These are phyloP conservation scores for Candoia aspera DNA, from an alignment of 2,113 vertebrate genomes.

Conservation along the genomic window DNA sequence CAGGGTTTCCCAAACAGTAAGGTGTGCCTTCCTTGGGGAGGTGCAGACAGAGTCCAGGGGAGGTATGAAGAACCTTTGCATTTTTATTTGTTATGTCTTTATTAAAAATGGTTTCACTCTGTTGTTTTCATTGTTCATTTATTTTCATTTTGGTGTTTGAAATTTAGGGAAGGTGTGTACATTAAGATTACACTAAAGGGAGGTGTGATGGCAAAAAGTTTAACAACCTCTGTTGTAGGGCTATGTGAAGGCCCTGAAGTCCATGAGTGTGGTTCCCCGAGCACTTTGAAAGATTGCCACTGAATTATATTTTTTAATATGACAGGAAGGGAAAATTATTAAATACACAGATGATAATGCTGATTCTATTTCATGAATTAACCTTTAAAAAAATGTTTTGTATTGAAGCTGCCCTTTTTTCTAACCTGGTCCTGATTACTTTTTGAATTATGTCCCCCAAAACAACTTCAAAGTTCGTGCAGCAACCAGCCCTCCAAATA, in stretches of 20 bases:
- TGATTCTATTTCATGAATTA: too few relatives aligned
- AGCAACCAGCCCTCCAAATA: too few relatives aligned
- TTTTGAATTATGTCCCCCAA: too few relatives aligned
- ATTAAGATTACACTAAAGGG: not conserved
- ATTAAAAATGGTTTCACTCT: not conserved
- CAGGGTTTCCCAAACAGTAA: not conserved
- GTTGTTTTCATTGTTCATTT: not conserved
- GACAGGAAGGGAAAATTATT: too few relatives aligned
- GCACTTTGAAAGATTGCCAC: too few relatives aligned
- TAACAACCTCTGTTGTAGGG: not conserved
- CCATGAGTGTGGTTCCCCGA: not conserved
- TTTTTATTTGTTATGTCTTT: not conserved
- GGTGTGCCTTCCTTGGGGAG: not conserved
- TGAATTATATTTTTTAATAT: too few relatives aligned
- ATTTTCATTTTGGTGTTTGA: not conserved
- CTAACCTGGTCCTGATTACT: too few relatives aligned
- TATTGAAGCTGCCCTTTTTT: too few relatives aligned
- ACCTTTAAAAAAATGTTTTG: too few relatives aligned
- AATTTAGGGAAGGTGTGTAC: not conserved
- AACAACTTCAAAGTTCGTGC: too few relatives aligned
- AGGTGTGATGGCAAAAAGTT: not conserved
- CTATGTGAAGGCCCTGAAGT: not conserved
- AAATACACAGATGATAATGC: too few relatives aligned
- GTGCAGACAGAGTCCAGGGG: too few relatives aligned
- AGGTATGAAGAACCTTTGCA: not conserved